Evolutionary conservation across 2,888 invertebrate genomes (phyloP), one percentile per base, ranked within the genome.

Genomic region (Drosophila greeni): DNA sequence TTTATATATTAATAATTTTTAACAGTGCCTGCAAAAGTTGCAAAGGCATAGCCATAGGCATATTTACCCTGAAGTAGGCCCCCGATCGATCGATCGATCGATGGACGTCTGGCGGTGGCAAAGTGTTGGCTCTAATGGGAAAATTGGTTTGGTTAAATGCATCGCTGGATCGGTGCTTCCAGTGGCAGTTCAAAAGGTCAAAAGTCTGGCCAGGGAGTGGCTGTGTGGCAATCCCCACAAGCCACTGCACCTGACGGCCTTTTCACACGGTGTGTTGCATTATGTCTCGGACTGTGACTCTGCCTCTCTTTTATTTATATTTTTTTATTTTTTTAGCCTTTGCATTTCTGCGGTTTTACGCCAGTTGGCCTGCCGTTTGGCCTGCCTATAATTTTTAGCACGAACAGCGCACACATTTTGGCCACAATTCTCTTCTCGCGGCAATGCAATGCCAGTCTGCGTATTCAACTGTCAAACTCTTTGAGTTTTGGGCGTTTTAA

Each of bases 321-420:
- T 20, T 2, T 20, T 20, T 20, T 18, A 5, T 29, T 43, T 43
- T 43, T 16, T 29, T 18, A 23, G 29, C 42, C 56, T 18, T 18
- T 45, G 58, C 59, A 51, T 47, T 43, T 48, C 29, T 48, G 81
- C 76, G 81, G 82, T 81, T 56, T 56, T 76, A 72, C 70, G 81
- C 62, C 84, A 81, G 81, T 84, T 84, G 81, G 71, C 59, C 60
- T 75, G 82, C 84, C 82, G 81, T 82, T 84, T 84, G 84, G 71
- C 53, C 61, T 45, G 76, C 55, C 82, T 74, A 76, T 73, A 70
- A 84, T 80, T 80, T 80, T 74, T 76, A 49, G 70, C 82, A 84
- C 82, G 84, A 69, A 74, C 45, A 47, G 9, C 14, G 8, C 1
- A 24, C 31, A 47, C 45, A 31, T 45, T 45, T 45, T 12, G 45